Base-by-base conservation (phyloP, 35 echinoderm and acorn worm genomes). In the Stichopus chloronotus region DNA sequence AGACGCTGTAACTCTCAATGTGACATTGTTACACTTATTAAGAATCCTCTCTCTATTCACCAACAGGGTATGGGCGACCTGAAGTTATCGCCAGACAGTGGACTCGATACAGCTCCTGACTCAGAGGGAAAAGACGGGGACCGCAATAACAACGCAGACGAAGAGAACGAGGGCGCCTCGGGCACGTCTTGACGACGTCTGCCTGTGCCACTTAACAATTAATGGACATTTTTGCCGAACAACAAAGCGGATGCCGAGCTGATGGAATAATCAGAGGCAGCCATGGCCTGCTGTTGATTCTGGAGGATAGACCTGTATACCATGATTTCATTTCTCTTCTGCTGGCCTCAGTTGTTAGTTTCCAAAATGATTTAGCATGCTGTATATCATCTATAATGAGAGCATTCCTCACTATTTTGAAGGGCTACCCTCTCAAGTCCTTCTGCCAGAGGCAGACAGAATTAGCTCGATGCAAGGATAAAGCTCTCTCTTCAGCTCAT, bases 11-110 rank as follows among this genome's bases (percentile, higher is more conserved):
- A 43, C 30, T 43, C 30, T 43, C 3, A 43, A 43, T 43, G 30
- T 43, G 30, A 1, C 30, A 43, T 43, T 43, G 30, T 43, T n/a
- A n/a, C 30, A 43, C 30, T 43, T 43, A 43, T 43, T 43, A 43
- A 43, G 30, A 54, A 43, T 83, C 17, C 52, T 23, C 10, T 60
- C 6, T 55, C 5, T 88, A 21, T 57, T 59, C 30, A 43, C 8
- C 13, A 74, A 14, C 56, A 99, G 97, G 78, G 93, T 72, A 95
- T 99, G 94, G 97, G 96, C 24, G 97, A 99, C 72, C 83, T 99
- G 23, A 99, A 99, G 79, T 71, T 99, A 72, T 99, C 97, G 22
- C 95, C 97, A 76, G 97, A 99, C 85, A 96, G 97, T 82, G 95
- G 97, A 52, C 82, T 99, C 13, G 97, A 99, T 79, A 95, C 95